Conservation (phyloP, 1,140 invertebrate species). For the Euglossa dilemma region DNA sequence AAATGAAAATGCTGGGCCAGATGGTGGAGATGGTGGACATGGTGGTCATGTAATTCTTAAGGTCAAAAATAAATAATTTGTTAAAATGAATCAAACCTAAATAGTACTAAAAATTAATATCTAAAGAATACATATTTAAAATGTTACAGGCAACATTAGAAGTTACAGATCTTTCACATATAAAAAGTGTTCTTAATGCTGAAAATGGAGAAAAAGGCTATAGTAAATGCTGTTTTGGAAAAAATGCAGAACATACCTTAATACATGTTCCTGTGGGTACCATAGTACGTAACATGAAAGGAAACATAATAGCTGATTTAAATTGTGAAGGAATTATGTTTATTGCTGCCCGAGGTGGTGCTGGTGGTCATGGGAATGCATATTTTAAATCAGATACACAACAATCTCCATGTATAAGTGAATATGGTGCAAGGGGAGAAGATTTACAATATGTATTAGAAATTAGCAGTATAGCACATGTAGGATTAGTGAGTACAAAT, state of each 20-base stretch:
- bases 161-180: slow-evolving; percentile 89
- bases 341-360: slow-evolving; percentile 95
- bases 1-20: slow-evolving; percentile 95
- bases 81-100: slow-evolving; percentile 3
- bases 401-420: slow-evolving; percentile 92
- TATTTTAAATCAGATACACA: slow-evolving; percentile 93
- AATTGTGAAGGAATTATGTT: slow-evolving; percentile 90
- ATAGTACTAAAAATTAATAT: neutral
- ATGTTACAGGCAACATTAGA: slow-evolving; percentile 83
- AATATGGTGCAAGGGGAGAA: slow-evolving; percentile 95
- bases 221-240: slow-evolving; percentile 92
- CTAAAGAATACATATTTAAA: neutral
- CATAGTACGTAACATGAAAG: slow-evolving; percentile 86
- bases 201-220: slow-evolving; percentile 88
- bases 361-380: slow-evolving; percentile 96
- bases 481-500: slow-evolving; percentile 88
- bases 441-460: slow-evolving; percentile 88
- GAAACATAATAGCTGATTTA: slow-evolving; percentile 88
- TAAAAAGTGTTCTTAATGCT: slow-evolving; percentile 85
- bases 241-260: slow-evolving; percentile 90
- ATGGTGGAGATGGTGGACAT: slow-evolving; percentile 98
- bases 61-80: slow-evolving; percentile 77
- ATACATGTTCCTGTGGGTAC: slow-evolving; percentile 95
- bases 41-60: slow-evolving; percentile 98
- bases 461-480: slow-evolving; percentile 95